Percentiles rank a stretch among this genome's conserved stretches.
Conservation (phyloP, 2,113 vertebrate genomes). For the Pterocles burchelli region DNA sequence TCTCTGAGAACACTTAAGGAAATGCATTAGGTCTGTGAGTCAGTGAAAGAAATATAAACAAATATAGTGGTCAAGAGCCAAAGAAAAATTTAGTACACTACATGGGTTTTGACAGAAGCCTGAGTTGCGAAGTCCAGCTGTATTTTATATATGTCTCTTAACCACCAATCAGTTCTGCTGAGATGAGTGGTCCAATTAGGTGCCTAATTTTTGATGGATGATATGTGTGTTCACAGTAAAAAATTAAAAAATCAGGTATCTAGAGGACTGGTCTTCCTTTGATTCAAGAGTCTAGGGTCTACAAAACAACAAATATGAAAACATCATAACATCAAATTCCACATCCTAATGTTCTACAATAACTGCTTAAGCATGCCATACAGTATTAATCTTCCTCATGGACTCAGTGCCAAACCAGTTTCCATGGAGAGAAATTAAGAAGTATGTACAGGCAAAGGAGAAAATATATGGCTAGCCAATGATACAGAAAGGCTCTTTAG, state of each 20-base stretch:
- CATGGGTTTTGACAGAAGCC: neutral
- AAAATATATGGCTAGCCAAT: slow-evolving; percentile 41
- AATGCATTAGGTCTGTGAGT: neutral
- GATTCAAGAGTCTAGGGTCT: neutral
- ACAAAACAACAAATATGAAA: neutral
- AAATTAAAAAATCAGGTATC: neutral
- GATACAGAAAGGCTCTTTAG: slow-evolving; percentile 15
- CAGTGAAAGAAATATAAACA: slow-evolving; percentile 14
- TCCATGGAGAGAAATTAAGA: slow-evolving; percentile 62
- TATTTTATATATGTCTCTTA: neutral
- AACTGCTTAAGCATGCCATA: slow-evolving; percentile 37
- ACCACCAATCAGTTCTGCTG: neutral
- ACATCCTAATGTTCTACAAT: neutral
- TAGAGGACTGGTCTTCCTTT: neutral
- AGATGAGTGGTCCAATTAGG: neutral
- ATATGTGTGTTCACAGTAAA: neutral
- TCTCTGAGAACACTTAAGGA: neutral
- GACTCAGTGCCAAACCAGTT: slow-evolving; percentile 36
- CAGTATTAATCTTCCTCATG: slow-evolving; percentile 49
- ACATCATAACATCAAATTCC: neutral
- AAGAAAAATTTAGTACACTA: neutral
- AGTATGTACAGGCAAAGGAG: slow-evolving; percentile 33
- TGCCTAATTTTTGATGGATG: neutral
- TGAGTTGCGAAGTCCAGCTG: neutral
- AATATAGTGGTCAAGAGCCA: neutral